These are phyloP conservation scores for Mesochorus sp. DNA, from an alignment of 2,888 invertebrate genomes.

Conservation along the genomic window DNA sequence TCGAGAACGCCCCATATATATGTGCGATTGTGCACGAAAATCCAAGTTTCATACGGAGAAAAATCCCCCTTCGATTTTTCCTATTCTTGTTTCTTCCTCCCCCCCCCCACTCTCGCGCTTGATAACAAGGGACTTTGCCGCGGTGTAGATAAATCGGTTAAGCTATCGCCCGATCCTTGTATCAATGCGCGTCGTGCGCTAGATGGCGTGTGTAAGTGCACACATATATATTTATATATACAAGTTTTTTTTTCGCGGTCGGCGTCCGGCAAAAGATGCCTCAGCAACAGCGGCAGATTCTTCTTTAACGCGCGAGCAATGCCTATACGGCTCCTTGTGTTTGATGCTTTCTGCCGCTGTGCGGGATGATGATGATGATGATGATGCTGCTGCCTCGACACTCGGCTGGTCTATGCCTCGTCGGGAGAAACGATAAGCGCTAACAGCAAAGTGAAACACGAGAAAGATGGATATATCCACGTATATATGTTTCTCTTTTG, in stretches of 20 bases:
- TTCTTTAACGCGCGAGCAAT: background rate
- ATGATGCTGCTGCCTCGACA: slow-evolving; percentile 14
- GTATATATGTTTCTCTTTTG: too few relatives aligned
- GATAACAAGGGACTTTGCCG: background rate
- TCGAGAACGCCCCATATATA: too few relatives aligned
- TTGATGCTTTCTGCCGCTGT: slow-evolving; percentile 7
- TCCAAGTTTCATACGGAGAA: background rate
- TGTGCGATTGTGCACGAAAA: too few relatives aligned
- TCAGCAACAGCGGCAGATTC: background rate
- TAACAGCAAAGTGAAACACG: slow-evolving; percentile 59
- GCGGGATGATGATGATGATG: background rate
- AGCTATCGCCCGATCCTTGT: background rate
- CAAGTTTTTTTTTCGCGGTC: background rate
- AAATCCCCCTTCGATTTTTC: background rate
- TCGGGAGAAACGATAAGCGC: slow-evolving; percentile 54
- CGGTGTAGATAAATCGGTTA: too few relatives aligned
- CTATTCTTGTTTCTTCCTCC: background rate
- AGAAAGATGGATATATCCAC: too few relatives aligned
- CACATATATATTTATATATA: too few relatives aligned
- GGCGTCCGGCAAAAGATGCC: slow-evolving; percentile 21
- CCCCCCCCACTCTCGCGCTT: background rate
- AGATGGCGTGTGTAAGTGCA: background rate
- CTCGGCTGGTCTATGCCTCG: slow-evolving; percentile 12
- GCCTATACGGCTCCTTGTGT: slow-evolving; percentile 5
- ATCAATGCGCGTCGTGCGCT: background rate